phyloP scores from a whole-genome alignment of 2,888 invertebrate genomes.

The Hemicrepidius hirtus region DNA sequence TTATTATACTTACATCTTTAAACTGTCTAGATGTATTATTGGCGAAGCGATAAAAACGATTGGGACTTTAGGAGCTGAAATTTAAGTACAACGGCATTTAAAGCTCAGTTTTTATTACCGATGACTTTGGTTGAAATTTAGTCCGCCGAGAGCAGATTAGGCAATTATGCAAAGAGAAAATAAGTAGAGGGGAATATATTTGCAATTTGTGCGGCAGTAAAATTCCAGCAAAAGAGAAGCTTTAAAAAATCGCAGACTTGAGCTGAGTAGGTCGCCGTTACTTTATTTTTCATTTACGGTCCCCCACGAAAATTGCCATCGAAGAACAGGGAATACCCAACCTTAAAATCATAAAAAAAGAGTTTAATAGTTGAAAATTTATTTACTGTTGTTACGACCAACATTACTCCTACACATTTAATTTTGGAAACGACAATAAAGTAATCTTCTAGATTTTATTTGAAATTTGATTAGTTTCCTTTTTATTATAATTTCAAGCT shows the following conservation, averaged over 20 bases:
- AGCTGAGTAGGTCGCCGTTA: constrained; percentile 23
- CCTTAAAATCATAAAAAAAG: neutral
- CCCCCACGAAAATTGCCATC: constrained; percentile 15
- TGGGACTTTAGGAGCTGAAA: constrained; percentile 42
- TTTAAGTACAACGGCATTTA: constrained; percentile 49
- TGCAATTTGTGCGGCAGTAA: constrained; percentile 41
- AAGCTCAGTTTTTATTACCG: constrained; percentile 48
- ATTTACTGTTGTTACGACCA: too few relatives aligned
- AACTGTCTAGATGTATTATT: constrained; percentile 46
- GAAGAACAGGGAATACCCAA: constrained; percentile 3
- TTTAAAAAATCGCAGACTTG: constrained; percentile 30
- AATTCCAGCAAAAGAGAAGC: constrained; percentile 34
- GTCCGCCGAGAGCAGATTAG: constrained; percentile 46
- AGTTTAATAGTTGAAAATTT: too few relatives aligned
- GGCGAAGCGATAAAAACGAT: constrained; percentile 42
- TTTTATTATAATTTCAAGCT: too few relatives aligned
- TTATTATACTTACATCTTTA: constrained; percentile 46
- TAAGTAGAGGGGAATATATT: constrained; percentile 49
- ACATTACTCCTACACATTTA: too few relatives aligned
- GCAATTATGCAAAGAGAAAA: constrained; percentile 49
- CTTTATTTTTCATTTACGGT: constrained; percentile 36
- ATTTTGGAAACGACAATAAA: too few relatives aligned
- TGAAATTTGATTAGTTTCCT: too few relatives aligned
- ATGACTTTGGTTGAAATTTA: constrained; percentile 46
- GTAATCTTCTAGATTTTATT: too few relatives aligned